phyloP scores from a whole-genome alignment of 2,888 invertebrate genomes.

The Zele albiditarsus region DNA sequence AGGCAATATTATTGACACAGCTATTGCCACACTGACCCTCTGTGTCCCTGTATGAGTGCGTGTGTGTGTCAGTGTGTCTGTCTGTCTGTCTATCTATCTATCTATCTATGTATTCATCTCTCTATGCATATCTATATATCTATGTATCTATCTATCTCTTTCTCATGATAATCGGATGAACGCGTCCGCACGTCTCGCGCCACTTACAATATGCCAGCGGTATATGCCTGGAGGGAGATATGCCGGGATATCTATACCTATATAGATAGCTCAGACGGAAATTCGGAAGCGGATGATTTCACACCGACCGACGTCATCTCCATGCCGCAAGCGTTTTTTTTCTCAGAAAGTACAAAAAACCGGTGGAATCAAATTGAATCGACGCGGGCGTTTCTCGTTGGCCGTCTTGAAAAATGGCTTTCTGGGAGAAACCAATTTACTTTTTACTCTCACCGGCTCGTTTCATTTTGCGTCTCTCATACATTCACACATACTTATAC shows the following conservation, averaged over 20 bases:
- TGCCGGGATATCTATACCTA: neutral
- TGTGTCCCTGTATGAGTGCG: neutral
- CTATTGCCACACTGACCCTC: slow-evolving; percentile 18
- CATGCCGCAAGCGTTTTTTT: slow-evolving; percentile 35
- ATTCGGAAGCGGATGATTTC: slow-evolving; percentile 53
- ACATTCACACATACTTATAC: neutral
- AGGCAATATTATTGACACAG: slow-evolving; percentile 33
- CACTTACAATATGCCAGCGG: slow-evolving; percentile 1
- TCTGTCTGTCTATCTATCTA: neutral
- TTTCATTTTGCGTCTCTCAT: neutral
- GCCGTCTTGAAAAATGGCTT: slow-evolving; percentile 47
- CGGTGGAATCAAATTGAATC: slow-evolving; percentile 42
- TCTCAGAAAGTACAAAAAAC: slow-evolving; percentile 38
- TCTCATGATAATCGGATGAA: slow-evolving; percentile 7
- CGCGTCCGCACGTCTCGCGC: neutral
- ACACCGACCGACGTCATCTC: slow-evolving; percentile 42
- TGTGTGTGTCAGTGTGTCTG: too few relatives aligned
- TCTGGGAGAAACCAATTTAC: slow-evolving; percentile 49
- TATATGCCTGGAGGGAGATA: neutral
- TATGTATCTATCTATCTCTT: neutral
- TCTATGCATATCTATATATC: neutral
- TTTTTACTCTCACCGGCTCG: slow-evolving; percentile 40
- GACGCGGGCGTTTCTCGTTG: slow-evolving; percentile 44
- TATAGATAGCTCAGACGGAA: slow-evolving; percentile 38
- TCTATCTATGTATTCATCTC: neutral